phyloP scores from a whole-genome alignment of 2,113 vertebrate species.

The Otocyon megalotis region DNA sequence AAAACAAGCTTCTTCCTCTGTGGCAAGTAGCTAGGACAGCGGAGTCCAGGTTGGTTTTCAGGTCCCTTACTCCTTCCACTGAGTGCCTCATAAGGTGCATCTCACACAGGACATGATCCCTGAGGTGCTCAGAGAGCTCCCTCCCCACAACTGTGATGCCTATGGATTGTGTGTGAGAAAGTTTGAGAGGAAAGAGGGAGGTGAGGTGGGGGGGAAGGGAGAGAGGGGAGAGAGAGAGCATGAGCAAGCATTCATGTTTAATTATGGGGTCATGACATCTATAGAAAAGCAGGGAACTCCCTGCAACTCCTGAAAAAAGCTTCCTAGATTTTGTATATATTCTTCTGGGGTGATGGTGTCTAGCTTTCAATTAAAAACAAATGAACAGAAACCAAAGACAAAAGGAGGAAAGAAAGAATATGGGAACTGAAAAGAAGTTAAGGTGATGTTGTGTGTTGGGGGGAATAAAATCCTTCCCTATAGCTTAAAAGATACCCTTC shows the following conservation, averaged over 20 bases:
- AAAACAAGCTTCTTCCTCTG: background rate
- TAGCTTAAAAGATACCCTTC: background rate
- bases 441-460: background rate
- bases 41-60: background rate
- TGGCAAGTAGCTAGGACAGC: background rate
- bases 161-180: background rate
- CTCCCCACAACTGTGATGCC: background rate
- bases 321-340: background rate
- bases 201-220: too few species aligned
- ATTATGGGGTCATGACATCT: background rate
- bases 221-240: background rate
- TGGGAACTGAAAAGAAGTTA: background rate
- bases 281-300: background rate
- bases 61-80: background rate
- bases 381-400: background rate
- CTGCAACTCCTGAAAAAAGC: background rate
- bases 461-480: background rate
- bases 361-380: background rate
- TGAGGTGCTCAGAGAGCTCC: background rate
- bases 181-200: background rate
- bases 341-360: constrained; percentile 9
- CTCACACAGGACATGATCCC: background rate
- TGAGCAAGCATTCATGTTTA: background rate
- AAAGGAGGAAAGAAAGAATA: background rate
- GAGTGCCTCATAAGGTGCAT: rapidly evolving